These are phyloP conservation scores for Proisotoma minuta DNA, from an alignment of 2,888 invertebrate species.

Conservation along the genomic window DNA sequence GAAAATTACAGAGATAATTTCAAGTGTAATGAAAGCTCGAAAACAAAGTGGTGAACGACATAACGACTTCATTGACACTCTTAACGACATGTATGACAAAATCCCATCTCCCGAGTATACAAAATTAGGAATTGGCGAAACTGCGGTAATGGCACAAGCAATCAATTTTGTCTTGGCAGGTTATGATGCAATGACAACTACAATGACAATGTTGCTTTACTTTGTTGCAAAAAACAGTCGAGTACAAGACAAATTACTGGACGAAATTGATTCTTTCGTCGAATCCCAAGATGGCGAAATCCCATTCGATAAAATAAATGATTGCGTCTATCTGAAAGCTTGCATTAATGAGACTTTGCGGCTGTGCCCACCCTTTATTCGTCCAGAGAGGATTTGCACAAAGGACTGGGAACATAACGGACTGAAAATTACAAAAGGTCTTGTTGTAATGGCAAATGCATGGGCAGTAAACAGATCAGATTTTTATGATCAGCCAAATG, in stretches of 20 bases:
- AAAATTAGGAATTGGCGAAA: slow-evolving; percentile 26
- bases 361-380: slow-evolving; percentile 30
- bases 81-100: slow-evolving; percentile 34
- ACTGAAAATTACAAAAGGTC: slow-evolving; percentile 26
- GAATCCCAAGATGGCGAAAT: slow-evolving; percentile 29
- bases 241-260: slow-evolving; percentile 32
- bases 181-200: slow-evolving; percentile 36
- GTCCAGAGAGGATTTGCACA: slow-evolving; percentile 33
- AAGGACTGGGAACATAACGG: slow-evolving; percentile 32
- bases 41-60: slow-evolving; percentile 20
- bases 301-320: slow-evolving; percentile 20
- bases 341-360: slow-evolving; percentile 29
- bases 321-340: slow-evolving; percentile 25
- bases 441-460: slow-evolving; percentile 25
- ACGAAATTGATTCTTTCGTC: slow-evolving; percentile 33
- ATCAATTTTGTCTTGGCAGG: slow-evolving; percentile 38
- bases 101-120: slow-evolving; percentile 23
- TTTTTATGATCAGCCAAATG: slow-evolving; percentile 22
- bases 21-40: slow-evolving; percentile 20
- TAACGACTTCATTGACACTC: slow-evolving; percentile 36
- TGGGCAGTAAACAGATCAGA: slow-evolving; percentile 27
- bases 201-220: slow-evolving; percentile 27
- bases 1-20: slow-evolving; percentile 28
- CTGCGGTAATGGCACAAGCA: slow-evolving; percentile 34
- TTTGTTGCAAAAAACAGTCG: slow-evolving; percentile 31